Conservation (phyloP, 2,797 vertebrate genomes). For the Phrynocephalus guinanensis region DNA sequence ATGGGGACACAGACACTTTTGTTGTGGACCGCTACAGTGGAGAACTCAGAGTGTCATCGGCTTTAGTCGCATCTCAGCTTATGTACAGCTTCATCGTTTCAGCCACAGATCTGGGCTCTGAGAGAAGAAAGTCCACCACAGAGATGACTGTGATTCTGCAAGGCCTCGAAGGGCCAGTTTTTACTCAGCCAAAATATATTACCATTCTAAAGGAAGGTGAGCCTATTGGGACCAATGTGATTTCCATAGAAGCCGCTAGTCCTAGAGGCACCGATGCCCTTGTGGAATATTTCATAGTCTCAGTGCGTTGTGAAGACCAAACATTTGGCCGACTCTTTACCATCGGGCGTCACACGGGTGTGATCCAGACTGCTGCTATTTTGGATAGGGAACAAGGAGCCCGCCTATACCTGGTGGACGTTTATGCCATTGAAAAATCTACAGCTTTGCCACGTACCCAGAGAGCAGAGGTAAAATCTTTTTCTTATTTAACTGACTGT, state of each 20-base stretch:
- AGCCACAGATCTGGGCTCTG: constrained; percentile 91
- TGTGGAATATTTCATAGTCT: constrained; percentile 97
- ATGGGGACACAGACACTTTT: constrained; percentile 92
- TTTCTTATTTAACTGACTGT: constrained; percentile 18
- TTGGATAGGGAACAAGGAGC: constrained; percentile 95
- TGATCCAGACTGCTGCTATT: constrained; percentile 94
- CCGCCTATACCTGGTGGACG: constrained; percentile 94
- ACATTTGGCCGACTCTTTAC: constrained; percentile 93
- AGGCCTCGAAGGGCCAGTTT: constrained; percentile 91
- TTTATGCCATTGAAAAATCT: constrained; percentile 94
- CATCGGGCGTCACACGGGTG: constrained; percentile 88
- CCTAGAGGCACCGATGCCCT: constrained; percentile 84
- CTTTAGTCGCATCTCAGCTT: constrained; percentile 88
- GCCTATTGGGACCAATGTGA: constrained; percentile 93
- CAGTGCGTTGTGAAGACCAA: constrained; percentile 88
- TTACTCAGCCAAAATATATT: constrained; percentile 95
- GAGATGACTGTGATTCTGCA: constrained; percentile 94
- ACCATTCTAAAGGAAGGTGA: constrained; percentile 96
- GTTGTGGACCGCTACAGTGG: constrained; percentile 96
- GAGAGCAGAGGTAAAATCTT: constrained; percentile 89
- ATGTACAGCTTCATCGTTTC: constrained; percentile 92
- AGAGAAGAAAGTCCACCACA: constrained; percentile 88
- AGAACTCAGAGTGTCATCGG: constrained; percentile 90
- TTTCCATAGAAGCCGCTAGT: constrained; percentile 92
- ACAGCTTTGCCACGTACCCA: constrained; percentile 90